Evolutionary conservation across 2,113 vertebrate species (phyloP).

Genomic region (Takifugu flavidus): DNA sequence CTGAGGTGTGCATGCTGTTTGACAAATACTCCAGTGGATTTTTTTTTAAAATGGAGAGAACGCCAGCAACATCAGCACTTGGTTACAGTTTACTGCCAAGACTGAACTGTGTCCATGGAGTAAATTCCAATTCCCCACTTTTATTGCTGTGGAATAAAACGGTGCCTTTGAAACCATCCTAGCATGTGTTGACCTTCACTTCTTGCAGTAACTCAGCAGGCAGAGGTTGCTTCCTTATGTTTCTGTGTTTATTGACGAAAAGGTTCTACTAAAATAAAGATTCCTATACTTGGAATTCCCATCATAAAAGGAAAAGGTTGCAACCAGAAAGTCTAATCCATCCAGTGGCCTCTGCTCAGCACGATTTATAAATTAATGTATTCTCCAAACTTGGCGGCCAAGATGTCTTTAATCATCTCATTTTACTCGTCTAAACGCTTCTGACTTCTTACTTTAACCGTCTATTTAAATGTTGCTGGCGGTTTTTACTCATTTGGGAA

Average conservation of each 20-base stretch:
- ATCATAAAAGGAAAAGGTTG: conserved; percentile 26
- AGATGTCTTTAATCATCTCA: conserved; percentile 68
- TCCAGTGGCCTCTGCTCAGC: conserved; percentile 47
- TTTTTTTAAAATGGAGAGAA: too few species aligned
- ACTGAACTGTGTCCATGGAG: conserved; percentile 27
- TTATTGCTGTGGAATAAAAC: conserved; percentile 48
- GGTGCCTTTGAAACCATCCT: conserved; percentile 47
- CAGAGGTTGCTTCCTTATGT: conserved; percentile 4
- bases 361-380: conserved; percentile 74
- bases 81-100: conserved; percentile 26
- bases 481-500: conserved; percentile 62
- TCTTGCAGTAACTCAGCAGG: conserved; percentile 33
- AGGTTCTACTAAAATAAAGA: conserved; percentile 5
- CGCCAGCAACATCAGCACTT: too few species aligned
- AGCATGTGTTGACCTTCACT: conserved; percentile 68
- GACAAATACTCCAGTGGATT: too few species aligned
- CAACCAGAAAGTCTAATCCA: conserved; percentile 46
- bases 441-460: conserved; percentile 60
- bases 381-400: conserved; percentile 62
- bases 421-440: conserved; percentile 75
- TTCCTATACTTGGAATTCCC: conserved; percentile 22
- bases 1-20: too few species aligned
- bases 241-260: too few species aligned
- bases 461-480: conserved; percentile 49
- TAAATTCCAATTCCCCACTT: conserved; percentile 37